Evolutionary conservation across 2,113 vertebrate genomes (phyloP).

Genomic region (Lucifuga dentata): DNA sequence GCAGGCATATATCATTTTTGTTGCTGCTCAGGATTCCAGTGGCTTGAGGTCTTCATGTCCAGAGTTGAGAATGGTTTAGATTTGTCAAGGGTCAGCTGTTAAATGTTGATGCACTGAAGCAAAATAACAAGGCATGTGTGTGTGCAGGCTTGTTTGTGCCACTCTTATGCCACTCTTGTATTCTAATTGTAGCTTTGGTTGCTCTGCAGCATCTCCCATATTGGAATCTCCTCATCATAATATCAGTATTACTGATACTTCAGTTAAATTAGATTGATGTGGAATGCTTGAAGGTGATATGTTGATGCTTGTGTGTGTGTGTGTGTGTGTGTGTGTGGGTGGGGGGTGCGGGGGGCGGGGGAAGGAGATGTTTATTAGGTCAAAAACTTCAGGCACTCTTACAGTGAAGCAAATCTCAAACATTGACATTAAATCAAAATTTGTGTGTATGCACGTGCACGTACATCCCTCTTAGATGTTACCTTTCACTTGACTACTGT

Average conservation of each 20-base stretch:
- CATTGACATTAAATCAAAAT: not conserved
- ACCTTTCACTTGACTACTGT: constrained; percentile 23
- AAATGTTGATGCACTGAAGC: constrained; percentile 3
- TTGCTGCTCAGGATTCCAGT: constrained; percentile 7
- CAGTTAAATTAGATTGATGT: constrained; percentile 1
- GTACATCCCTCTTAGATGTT: constrained; percentile 12
- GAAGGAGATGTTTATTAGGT: no score
- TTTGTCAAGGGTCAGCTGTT: constrained; percentile 19
- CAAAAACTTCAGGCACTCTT: no score
- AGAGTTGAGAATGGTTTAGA: constrained; percentile 21
- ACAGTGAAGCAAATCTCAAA: constrained; percentile 1
- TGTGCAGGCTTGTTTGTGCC: constrained; percentile 1
- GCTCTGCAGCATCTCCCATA: not conserved
- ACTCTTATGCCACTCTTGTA: not conserved
- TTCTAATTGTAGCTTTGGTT: not conserved
- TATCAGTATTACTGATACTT: not conserved
- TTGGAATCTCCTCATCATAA: not conserved
- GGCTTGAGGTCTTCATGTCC: constrained; percentile 15
- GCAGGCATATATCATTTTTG: constrained; percentile 2
- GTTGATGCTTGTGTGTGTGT: no score
- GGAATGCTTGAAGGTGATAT: constrained; percentile 7
- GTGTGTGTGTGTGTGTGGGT: no score
- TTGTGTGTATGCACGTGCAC: not conserved
- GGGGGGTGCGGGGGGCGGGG: no score
- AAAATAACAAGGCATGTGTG: constrained; percentile 5